Evolutionary conservation across 1,140 invertebrate genomes (phyloP).

Genomic region (Paraescarpia echinospica): DNA sequence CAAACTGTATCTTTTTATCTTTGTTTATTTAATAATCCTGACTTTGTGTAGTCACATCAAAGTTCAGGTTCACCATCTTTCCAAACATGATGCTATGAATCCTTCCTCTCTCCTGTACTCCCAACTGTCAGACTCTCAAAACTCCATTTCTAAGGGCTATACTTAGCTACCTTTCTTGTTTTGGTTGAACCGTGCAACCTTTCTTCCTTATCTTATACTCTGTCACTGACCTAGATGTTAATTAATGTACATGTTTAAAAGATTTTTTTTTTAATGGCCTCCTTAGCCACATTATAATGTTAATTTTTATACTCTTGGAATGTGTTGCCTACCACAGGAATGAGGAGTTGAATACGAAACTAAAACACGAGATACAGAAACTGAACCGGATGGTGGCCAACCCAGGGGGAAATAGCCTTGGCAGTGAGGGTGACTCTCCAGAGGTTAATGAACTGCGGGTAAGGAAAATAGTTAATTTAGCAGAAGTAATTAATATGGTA

Average conservation of each 20-base stretch:
- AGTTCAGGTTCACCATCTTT: too few relatives aligned
- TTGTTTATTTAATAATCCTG: too few relatives aligned
- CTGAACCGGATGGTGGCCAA: slow-evolving; percentile 18
- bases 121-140: too few relatives aligned
- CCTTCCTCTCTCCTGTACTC: too few relatives aligned
- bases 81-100: too few relatives aligned
- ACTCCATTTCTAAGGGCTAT: too few relatives aligned
- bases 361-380: slow-evolving; percentile 29
- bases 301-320: background rate
- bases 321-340: slow-evolving; percentile 17
- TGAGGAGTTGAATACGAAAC: slow-evolving; percentile 26
- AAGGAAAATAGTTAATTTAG: background rate
- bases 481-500: background rate
- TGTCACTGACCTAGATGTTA: background rate
- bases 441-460: background rate
- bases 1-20: background rate
- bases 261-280: background rate
- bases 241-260: slow-evolving; percentile 10
- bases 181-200: too few relatives aligned
- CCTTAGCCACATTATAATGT: background rate
- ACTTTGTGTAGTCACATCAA: too few relatives aligned
- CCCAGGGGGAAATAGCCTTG: background rate
- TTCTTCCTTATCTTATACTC: too few relatives aligned
- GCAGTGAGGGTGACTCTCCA: background rate
- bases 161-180: too few relatives aligned